Percentiles rank a stretch among this genome's conserved stretches.
Evolutionary conservation across 2,113 vertebrate genomes (phyloP).

Genomic region (Chlorodrepanis virens): DNA sequence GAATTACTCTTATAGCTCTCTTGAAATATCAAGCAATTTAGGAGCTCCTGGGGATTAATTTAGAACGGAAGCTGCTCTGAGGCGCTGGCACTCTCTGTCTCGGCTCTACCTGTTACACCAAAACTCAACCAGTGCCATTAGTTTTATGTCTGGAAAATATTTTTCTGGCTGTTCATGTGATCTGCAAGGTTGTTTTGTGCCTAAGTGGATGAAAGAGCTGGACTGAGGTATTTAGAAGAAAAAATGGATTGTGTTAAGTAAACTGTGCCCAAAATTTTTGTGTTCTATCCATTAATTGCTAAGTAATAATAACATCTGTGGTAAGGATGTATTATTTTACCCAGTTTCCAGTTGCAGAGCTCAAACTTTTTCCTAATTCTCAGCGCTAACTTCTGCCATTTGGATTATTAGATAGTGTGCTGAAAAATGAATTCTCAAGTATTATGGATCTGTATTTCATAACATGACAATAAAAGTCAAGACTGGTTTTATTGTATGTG

Average conservation of each 20-base stretch:
- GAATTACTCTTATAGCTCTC: not conserved
- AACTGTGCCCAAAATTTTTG: slow-evolving; percentile 12
- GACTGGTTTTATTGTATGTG: not conserved
- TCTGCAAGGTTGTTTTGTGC: not conserved
- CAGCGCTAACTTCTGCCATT: not conserved
- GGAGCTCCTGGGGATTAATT: not conserved
- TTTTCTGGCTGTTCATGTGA: not conserved
- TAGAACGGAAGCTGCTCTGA: not conserved
- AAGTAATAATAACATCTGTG: slow-evolving; percentile 43
- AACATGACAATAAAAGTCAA: not conserved
- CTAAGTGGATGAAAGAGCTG: not conserved
- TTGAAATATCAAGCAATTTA: not conserved
- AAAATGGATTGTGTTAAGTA: not conserved
- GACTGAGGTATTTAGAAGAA: not conserved
- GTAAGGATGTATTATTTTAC: slow-evolving; percentile 1
- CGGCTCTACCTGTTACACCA: not conserved
- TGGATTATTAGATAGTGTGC: not conserved
- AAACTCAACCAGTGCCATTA: not conserved
- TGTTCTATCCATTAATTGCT: slow-evolving; percentile 43
- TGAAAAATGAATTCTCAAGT: not conserved
- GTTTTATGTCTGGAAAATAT: slow-evolving; percentile 29
- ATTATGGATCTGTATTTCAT: not conserved
- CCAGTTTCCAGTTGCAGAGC: not conserved
- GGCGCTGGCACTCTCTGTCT: not conserved
- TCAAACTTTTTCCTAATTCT: not conserved